Evolutionary conservation across 2,113 vertebrate species (phyloP), one percentile per base, ranked within the genome.

Genomic region (Hemiscyllium ocellatum): DNA sequence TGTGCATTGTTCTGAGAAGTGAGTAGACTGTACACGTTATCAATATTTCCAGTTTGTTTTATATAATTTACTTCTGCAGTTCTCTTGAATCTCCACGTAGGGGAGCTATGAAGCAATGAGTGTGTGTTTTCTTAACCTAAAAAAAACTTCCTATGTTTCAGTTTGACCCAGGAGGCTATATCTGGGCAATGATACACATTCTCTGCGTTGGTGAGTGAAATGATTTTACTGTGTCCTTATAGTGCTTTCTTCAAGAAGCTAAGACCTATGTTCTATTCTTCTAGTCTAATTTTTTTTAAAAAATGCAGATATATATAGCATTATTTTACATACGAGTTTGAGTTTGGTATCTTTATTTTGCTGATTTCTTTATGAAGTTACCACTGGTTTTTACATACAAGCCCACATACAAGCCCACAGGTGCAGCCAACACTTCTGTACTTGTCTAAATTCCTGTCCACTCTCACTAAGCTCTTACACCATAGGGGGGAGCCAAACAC

Each of bases 111-210:
- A 22, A 29, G 22, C 68, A 76, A 72, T n/a, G 42, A 52, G 70
- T 95, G 8, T 94, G 68, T 42, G 29, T 94, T 52, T 76, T 90
- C 22, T 33, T 5, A 50, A 24, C 47, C 85, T 24, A 24, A 50
- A 37, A 24, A 93, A 69, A 94, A 70, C 42, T 95, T 76, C 69
- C 50, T 95, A 33, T 86, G 19, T 95, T 95, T 83, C 97, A 99
- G 99, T 98, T 98, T 97, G 98, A 99, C 97, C 96, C 96, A 95
- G 97, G 97, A 0, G 98, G 98, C 96, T 99, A 99, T 97, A 97
- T 98, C 50, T 99, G 99, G 99, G 99, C 98, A 65, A 50, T 98
- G 4, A 96, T 98, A 96, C 99, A 99, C 96, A 97, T 98, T 90
- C 15, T 97, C 96, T 99, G 98, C 96, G 97, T 98, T 95, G 99